These are phyloP conservation scores for Ichneumoninae sp. DNA, from an alignment of 2,888 invertebrate genomes.

Conservation along the genomic window DNA sequence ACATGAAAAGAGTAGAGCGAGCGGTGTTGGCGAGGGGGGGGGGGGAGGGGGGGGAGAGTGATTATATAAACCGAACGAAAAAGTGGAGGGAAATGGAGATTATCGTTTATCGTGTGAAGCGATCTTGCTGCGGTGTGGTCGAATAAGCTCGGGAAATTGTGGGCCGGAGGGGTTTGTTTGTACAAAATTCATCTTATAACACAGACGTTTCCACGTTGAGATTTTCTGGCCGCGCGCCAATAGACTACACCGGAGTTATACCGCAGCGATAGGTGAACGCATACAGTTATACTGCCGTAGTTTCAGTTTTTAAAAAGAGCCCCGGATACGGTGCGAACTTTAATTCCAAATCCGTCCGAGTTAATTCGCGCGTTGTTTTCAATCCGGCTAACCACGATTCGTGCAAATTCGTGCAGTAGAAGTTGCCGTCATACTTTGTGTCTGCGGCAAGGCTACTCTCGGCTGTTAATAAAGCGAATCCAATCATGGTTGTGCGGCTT, in stretches of 20 bases:
- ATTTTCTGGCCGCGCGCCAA: constrained; percentile 58
- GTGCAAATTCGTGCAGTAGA: neutral
- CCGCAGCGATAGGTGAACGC: constrained; percentile 8
- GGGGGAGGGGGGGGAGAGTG: too few species aligned
- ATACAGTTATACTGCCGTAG: neutral
- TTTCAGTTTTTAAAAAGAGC: constrained; percentile 25
- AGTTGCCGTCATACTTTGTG: neutral
- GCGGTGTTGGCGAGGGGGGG: too few species aligned
- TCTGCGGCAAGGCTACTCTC: neutral
- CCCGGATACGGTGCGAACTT: constrained; percentile 18
- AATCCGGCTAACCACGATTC: constrained; percentile 1
- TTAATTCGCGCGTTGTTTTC: constrained; percentile 18
- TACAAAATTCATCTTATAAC: constrained; percentile 66
- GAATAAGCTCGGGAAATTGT: constrained; percentile 61
- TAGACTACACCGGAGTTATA: constrained; percentile 58
- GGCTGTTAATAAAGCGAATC: constrained; percentile 31
- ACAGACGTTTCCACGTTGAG: constrained; percentile 59
- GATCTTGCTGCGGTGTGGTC: constrained; percentile 48
- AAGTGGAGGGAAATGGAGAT: constrained; percentile 51
- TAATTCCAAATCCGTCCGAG: constrained; percentile 47
- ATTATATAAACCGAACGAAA: neutral
- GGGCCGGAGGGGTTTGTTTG: constrained; percentile 58
- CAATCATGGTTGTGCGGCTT: constrained; percentile 40
- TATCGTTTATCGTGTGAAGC: constrained; percentile 64
- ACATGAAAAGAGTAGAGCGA: neutral